Conservation (phyloP, 2,797 vertebrate species). For the Anolis apletophallus region DNA sequence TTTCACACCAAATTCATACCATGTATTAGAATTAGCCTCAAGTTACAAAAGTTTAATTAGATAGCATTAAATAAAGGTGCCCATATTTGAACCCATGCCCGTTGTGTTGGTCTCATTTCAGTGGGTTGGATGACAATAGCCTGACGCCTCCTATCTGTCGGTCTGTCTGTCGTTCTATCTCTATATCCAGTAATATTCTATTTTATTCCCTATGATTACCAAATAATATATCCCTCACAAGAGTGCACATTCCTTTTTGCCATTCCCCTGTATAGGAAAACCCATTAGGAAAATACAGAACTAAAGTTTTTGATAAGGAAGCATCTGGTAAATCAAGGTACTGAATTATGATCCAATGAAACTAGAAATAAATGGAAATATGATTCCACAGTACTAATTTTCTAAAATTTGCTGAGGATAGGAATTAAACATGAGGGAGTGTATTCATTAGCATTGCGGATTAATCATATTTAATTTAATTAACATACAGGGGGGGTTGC, state of each 20-base stretch:
- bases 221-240: not conserved
- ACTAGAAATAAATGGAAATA: constrained; percentile 2
- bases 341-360: not conserved
- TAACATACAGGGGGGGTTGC: constrained; percentile 56
- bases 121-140: not conserved
- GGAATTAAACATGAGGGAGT: constrained; percentile 28
- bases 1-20: no score
- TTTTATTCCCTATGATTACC: not conserved
- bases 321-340: not conserved
- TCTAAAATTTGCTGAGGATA: constrained; percentile 32
- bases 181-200: not conserved
- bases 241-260: not conserved
- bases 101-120: no score
- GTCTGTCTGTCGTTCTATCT: not conserved
- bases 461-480: constrained; percentile 68
- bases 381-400: not conserved
- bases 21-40: no score
- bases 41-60: no score
- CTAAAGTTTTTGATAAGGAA: not conserved
- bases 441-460: constrained; percentile 58
- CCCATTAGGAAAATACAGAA: not conserved
- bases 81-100: no score
- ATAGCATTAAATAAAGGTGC: no score
- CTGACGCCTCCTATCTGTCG: not conserved
- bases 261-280: not conserved